Evolutionary conservation across 1,140 invertebrate species (phyloP).

Genomic region (Cataglyphis hispanica): DNA sequence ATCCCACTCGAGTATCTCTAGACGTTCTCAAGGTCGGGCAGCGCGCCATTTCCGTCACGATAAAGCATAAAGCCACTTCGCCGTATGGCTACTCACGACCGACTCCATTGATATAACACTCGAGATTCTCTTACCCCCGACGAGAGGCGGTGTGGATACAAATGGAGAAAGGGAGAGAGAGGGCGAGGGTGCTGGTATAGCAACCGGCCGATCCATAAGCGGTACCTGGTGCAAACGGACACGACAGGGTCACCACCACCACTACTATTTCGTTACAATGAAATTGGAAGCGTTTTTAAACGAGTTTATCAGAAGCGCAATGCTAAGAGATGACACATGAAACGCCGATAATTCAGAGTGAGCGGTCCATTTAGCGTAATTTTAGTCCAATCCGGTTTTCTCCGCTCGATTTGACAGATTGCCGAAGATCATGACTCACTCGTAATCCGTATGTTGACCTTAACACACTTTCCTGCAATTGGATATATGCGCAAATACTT

Average conservation of each 20-base stretch:
- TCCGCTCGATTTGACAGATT: neutral
- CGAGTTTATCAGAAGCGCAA: slow-evolving; percentile 10
- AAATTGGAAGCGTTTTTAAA: slow-evolving; percentile 35
- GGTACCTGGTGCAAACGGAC: slow-evolving; percentile 79
- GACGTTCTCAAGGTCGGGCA: slow-evolving; percentile 51
- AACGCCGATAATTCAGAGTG: slow-evolving; percentile 15
- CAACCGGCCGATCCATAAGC: slow-evolving; percentile 84
- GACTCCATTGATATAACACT: slow-evolving; percentile 65
- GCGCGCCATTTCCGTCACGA: slow-evolving; percentile 59
- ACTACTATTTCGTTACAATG: neutral
- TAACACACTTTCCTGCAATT: slow-evolving; percentile 56
- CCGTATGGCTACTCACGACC: slow-evolving; percentile 61
- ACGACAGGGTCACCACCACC: slow-evolving; percentile 81
- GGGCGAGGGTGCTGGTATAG: slow-evolving; percentile 67
- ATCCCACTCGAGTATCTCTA: slow-evolving; percentile 31
- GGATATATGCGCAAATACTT: slow-evolving; percentile 5
- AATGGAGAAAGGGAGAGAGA: neutral
- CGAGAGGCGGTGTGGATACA: slow-evolving; percentile 20
- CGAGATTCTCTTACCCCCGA: slow-evolving; percentile 37
- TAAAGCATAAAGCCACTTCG: slow-evolving; percentile 52
- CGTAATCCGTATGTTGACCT: slow-evolving; percentile 65
- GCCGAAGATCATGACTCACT: slow-evolving; percentile 38
- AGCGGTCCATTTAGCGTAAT: slow-evolving; percentile 5
- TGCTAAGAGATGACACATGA: neutral
- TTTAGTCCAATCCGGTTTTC: neutral